These are phyloP conservation scores for Melanotaenia pygmaea DNA, from an alignment of 2,797 vertebrate genomes.

Conservation along the genomic window DNA sequence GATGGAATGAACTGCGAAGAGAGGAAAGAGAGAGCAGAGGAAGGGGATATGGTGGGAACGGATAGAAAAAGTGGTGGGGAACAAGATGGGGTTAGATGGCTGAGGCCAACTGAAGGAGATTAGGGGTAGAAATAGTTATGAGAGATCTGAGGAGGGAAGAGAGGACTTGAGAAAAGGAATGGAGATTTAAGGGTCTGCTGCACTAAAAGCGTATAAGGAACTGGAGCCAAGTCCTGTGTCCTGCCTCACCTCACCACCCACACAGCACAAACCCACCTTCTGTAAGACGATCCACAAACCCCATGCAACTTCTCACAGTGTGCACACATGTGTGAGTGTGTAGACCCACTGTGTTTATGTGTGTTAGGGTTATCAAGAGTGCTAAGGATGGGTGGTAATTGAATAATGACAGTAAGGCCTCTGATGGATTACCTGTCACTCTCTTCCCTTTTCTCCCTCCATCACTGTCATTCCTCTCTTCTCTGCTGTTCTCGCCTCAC, in stretches of 20 bases:
- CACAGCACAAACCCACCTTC: conserved; percentile 51
- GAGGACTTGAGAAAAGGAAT: conserved; percentile 41
- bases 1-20: conserved; percentile 56
- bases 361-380: conserved; percentile 62
- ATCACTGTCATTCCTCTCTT: conserved; percentile 77
- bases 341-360: conserved; percentile 19
- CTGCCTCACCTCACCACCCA: conserved; percentile 62
- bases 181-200: conserved; percentile 75
- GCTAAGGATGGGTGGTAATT: conserved; percentile 82
- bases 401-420: conserved; percentile 82
- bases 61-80: conserved; percentile 7
- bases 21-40: not conserved
- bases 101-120: conserved; percentile 20
- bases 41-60: conserved; percentile 23
- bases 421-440: conserved; percentile 84
- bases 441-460: conserved; percentile 61
- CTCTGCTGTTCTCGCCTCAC: conserved; percentile 45
- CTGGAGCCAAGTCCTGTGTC: conserved; percentile 56
- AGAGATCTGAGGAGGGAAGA: conserved; percentile 21
- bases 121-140: conserved; percentile 35
- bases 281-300: conserved; percentile 56
- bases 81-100: conserved; percentile 20
- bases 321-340: conserved; percentile 12
- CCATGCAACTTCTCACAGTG: conserved; percentile 38
- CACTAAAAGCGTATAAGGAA: conserved; percentile 74